These are phyloP conservation scores for Coracias cyanogaster DNA, from an alignment of 2,797 vertebrate genomes.

Conservation along the genomic window DNA sequence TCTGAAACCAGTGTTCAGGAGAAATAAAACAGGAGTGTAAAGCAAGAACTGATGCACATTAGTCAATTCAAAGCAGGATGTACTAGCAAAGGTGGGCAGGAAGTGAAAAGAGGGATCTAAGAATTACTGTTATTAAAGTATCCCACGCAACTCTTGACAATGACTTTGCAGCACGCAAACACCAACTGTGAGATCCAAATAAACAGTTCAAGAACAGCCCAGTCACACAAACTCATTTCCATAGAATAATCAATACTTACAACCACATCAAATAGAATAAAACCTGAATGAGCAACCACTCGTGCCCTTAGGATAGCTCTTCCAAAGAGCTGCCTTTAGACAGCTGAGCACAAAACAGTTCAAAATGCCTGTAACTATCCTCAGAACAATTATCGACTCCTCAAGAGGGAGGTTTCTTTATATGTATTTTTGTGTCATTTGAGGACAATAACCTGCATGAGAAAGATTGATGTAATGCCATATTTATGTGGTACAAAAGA, in stretches of 20 bases:
- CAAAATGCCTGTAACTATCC: neutral
- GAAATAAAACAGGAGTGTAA: neutral
- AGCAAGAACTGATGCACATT: neutral
- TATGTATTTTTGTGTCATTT: neutral
- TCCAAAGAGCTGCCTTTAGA: neutral
- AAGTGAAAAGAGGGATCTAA: neutral
- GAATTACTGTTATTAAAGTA: neutral
- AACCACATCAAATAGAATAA: conserved; percentile 9
- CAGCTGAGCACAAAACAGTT: neutral
- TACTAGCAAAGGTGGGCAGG: neutral
- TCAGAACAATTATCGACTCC: neutral
- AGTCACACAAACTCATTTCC: neutral
- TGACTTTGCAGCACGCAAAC: neutral
- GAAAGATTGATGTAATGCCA: neutral
- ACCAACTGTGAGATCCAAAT: neutral
- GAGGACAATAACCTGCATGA: neutral
- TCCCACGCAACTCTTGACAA: neutral
- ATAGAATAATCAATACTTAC: conserved; percentile 23
- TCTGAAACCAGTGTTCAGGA: neutral
- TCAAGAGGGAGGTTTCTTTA: neutral
- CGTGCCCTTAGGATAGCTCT: neutral
- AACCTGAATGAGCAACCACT: neutral
- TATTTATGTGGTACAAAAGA: neutral
- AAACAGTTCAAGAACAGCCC: neutral
- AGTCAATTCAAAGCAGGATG: neutral